Conservation (phyloP, 2,113 vertebrate species). For the Pteronura brasiliensis region DNA sequence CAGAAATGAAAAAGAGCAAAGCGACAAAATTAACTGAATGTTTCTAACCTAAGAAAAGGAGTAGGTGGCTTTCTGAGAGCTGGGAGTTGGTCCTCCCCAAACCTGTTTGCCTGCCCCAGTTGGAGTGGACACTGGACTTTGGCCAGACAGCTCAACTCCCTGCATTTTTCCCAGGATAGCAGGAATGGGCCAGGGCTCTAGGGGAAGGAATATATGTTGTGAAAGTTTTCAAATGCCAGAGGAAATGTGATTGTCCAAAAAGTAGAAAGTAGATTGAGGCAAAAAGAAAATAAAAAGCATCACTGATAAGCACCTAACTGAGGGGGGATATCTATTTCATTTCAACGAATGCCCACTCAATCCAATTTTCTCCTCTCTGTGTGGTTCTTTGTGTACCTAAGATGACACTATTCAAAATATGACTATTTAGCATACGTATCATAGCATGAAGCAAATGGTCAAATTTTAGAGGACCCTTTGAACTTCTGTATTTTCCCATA, state of each 20-base stretch:
- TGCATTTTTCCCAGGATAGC: not conserved
- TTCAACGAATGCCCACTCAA: not conserved
- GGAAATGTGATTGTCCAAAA: not conserved
- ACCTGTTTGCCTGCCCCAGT: not conserved
- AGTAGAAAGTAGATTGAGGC: not conserved
- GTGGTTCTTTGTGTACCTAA: not conserved
- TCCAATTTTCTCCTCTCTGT: not conserved
- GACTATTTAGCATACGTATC: not conserved
- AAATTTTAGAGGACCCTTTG: not conserved
- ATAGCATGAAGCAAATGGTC: not conserved
- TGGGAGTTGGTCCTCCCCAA: not conserved
- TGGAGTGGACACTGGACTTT: not conserved
- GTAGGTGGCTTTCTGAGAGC: not conserved
- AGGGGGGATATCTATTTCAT: not conserved
- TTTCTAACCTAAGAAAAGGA: conserved; percentile 26
- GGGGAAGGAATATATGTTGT: not conserved
- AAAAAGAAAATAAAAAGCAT: not conserved
- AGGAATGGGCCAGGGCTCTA: not conserved
- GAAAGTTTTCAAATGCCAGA: not conserved
- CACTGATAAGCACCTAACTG: not conserved
- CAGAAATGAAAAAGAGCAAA: conserved; percentile 25
- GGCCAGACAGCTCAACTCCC: not conserved
- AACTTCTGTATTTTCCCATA: not conserved
- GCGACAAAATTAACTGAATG: not conserved
- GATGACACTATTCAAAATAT: not conserved